Base-by-base conservation (phyloP, 1,140 invertebrate genomes). In the Diabrotica undecimpunctata region DNA sequence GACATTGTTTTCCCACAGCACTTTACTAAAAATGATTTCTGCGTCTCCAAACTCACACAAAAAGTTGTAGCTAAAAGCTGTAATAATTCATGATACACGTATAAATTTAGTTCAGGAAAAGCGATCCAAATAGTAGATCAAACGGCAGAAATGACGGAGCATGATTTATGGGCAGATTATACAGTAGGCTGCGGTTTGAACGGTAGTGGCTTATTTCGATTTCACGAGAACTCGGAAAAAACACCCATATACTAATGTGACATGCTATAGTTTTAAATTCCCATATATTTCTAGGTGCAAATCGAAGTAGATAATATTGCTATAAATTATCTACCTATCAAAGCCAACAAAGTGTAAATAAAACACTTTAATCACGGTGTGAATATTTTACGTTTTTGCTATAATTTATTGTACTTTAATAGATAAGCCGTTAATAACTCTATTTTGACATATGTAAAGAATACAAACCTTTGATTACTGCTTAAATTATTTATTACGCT, bases 121-220 rank as follows among this genome's bases (percentile, higher is more conserved):
- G 58, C 58, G 62, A 62, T 64, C 65, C 60, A 65, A 68, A 65
- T 58, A 46, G 50, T 38, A 68, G 63, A 65, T 68, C 67, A 68
- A 65, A 62, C 60, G 67, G 67, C 63, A 65, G 63, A 59, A 62
- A 68, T 65, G 66, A 65, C 63, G 58, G 54, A 13, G 60, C 61
- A 65, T 68, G 67, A 68, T 68, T 68, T 68, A 68, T 65, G 51
- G 51, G 50, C 7, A 60, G 63, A 68, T 68, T 68, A 68, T 68
- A 65, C 63, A 60, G 66, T 54, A 56, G 39, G 66, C 55, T 41
- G 53, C 63, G 66, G 11, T 35, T 38, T 10, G 61, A 54, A 62
- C 59, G 59, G 46, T 66, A 56, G 65, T 53, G 13, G 66, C 66
- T 66, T 63, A 66, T 57, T 66, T 63, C 66, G 66, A 65, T 68